Base-by-base conservation (phyloP, 2,888 invertebrate genomes). In the Lutraria lutraria region DNA sequence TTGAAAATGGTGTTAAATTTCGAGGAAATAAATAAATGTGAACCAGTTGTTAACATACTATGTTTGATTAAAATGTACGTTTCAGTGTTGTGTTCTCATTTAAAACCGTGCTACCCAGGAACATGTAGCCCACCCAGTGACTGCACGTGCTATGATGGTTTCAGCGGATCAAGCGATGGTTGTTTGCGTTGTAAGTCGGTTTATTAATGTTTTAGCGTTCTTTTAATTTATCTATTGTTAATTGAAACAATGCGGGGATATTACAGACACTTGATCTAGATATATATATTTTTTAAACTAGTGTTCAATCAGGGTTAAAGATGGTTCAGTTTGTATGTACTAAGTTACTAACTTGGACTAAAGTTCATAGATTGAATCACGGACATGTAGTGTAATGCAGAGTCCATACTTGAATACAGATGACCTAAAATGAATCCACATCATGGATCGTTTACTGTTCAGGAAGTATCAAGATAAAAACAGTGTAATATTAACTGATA, bases 31-130 rank as follows among this genome's bases (percentile, higher is more conserved):
- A n/a, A n/a, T n/a, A n/a, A n/a, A n/a, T n/a, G n/a, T n/a, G n/a
- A n/a, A n/a, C n/a, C n/a, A n/a, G n/a, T n/a, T n/a, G n/a, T n/a
- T n/a, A n/a, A n/a, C n/a, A n/a, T n/a, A n/a, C n/a, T n/a, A n/a
- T n/a, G n/a, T n/a, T n/a, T n/a, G n/a, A n/a, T n/a, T n/a, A n/a
- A n/a, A n/a, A n/a, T n/a, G n/a, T 8, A 34, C 56, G 10, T 79
- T 56, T 52, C 76, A 85, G 85, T 52, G 10, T 6, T 53, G 13
- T 85, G 85, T 34, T 85, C 85, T 0, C 79, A 85, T 29, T 15
- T 80, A n/a, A 43, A 43, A 3, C 85, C 85, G 29, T 85, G 85
- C 31, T 85, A 56, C n/a, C 85, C 85, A 16, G 85, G 85, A 4
- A 60, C 80, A 8, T 85, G 85, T 29, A 79, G 79, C 31, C 13